Conservation (phyloP, 2,797 vertebrate genomes). For the Scleropages formosus region DNA sequence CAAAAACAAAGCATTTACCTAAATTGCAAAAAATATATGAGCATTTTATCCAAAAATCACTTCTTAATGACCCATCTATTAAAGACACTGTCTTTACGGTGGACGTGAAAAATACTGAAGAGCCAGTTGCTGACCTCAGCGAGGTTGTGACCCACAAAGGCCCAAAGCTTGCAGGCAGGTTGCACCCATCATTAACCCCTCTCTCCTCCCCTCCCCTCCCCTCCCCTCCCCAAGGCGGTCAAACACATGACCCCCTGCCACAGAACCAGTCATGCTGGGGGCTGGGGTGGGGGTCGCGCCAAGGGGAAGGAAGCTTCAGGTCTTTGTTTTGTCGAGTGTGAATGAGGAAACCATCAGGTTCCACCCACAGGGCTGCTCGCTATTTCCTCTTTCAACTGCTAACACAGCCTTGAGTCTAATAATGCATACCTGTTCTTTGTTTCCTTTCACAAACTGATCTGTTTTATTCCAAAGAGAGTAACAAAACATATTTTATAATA, state of each 20-base stretch:
- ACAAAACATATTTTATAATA: too few species aligned
- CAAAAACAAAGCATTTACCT: background rate
- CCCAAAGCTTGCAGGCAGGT: slow-evolving; percentile 32
- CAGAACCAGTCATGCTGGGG: background rate
- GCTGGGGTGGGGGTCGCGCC: background rate
- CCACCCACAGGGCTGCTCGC: too few species aligned
- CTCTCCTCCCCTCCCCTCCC: too few species aligned
- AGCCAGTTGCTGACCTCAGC: slow-evolving; percentile 27
- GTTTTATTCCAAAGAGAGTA: too few species aligned
- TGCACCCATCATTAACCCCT: background rate
- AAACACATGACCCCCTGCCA: slow-evolving; percentile 12
- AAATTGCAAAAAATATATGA: background rate
- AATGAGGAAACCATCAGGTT: background rate
- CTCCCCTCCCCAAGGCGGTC: background rate
- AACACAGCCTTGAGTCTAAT: too few species aligned
- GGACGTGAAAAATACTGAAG: slow-evolving; percentile 33
- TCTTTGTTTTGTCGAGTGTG: slow-evolving; percentile 13
- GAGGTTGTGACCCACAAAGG: slow-evolving; percentile 50
- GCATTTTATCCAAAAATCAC: background rate
- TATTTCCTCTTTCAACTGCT: too few species aligned
- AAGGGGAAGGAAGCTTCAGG: background rate
- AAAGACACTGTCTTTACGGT: slow-evolving; percentile 11
- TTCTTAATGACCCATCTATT: background rate
- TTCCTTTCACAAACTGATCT: too few species aligned
- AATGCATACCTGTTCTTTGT: too few species aligned